Base-by-base conservation (phyloP, 2,888 invertebrate species). In the Chymomyza procnemis region DNA sequence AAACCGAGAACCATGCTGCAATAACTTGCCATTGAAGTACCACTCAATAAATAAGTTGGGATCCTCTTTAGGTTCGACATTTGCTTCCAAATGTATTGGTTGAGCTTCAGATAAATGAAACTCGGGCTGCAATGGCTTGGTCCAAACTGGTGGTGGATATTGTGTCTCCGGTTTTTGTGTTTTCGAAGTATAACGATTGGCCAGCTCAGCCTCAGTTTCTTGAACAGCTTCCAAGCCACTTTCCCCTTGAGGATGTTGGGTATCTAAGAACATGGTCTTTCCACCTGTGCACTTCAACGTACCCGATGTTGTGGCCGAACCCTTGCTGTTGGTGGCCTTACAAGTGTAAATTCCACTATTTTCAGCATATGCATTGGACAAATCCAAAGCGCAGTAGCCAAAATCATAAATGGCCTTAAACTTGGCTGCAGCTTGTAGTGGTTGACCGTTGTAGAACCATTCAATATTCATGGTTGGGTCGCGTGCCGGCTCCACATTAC, bases 351-450 rank as follows among this genome's bases (percentile, higher is more conserved):
- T 94, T 59, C 98, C 98, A 64, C 97, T 97, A 91, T 98, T 97
- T 92, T 97, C 97, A 74, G 96, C 95, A 88, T 97, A 97, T 0
- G 96, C 94, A 78, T 96, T 96, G 64, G 93, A 94, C 73, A 98
- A 94, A 88, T 98, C 98, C 82, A 99, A 92, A 16, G 97, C 95
- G 9, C 99, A 97, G 88, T 96, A 97, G 66, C 99, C 99, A 91
- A 99, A 99, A 90, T 99, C 99, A 88, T 97, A 97, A 16, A 95
- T 96, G 26, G 96, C 95, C 91, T 97, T 97, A 90, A 96, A 98
- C 89, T 98, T 95, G 59, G 98, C 94, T 30, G 97, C 98, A 76
- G 94, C 94, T 76, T 96, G 96, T 67, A 99, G 91, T 12, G 97
- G 95, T 89, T 96, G 95, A 50, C 97, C 98, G 90, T 99, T 98